These are phyloP conservation scores for Tanytarsus gracilentus DNA, from an alignment of 2,888 invertebrate species.

Conservation along the genomic window DNA sequence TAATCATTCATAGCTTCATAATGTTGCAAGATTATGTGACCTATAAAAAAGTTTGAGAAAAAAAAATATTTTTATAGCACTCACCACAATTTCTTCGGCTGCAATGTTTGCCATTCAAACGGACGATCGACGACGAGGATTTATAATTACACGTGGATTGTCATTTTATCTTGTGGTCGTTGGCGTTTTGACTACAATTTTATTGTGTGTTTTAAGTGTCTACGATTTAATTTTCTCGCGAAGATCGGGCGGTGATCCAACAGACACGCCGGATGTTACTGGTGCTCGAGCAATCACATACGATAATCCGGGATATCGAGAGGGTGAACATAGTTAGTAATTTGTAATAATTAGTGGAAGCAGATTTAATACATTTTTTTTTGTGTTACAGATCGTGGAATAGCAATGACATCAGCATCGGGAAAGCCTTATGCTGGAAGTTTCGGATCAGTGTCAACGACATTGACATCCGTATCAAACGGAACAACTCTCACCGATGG, in stretches of 20 bases:
- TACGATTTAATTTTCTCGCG: slow-evolving; percentile 74
- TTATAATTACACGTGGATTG: slow-evolving; percentile 65
- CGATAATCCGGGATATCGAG: slow-evolving; percentile 79
- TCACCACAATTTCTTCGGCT: slow-evolving; percentile 71
- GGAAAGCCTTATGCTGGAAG: slow-evolving; percentile 73
- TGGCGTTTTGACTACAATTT: slow-evolving; percentile 64
- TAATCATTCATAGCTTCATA: slow-evolving; percentile 12
- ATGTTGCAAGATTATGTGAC: background rate
- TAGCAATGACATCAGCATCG: slow-evolving; percentile 81
- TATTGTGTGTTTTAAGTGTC: slow-evolving; percentile 65
- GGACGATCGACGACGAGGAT: slow-evolving; percentile 66
- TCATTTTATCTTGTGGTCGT: slow-evolving; percentile 82
- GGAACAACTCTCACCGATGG: slow-evolving; percentile 40
- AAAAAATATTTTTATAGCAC: slow-evolving; percentile 49
- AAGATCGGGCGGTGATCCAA: slow-evolving; percentile 71
- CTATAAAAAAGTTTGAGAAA: background rate
- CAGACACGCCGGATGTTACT: slow-evolving; percentile 49
- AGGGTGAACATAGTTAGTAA: slow-evolving; percentile 41
- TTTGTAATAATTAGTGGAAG: background rate
- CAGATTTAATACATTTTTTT: background rate
- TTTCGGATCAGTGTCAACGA: slow-evolving; percentile 64
- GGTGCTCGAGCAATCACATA: slow-evolving; percentile 61
- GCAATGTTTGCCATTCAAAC: slow-evolving; percentile 77
- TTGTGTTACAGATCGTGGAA: slow-evolving; percentile 44
- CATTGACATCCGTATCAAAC: slow-evolving; percentile 55